A percentile compares a stretch with the other conserved stretches of the same genome.
Evolutionary conservation across 2,113 vertebrate species (phyloP).

Genomic region (Agapornis roseicollis): DNA sequence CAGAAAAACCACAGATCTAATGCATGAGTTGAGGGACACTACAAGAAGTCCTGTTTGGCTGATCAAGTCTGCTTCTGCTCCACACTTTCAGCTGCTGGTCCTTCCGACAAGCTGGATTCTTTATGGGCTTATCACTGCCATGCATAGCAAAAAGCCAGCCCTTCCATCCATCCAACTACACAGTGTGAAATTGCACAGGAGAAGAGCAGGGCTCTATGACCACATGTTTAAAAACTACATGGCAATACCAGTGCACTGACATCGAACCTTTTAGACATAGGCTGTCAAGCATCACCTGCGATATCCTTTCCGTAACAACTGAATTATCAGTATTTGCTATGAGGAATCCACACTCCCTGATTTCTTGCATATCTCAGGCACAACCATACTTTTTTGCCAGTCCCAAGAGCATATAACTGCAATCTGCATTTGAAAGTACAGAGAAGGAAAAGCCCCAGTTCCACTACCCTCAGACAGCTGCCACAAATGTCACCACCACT

Average conservation of each 20-base stretch:
- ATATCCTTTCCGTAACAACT: neutral
- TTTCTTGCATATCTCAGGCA: neutral
- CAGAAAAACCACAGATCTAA: neutral
- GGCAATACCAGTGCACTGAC: neutral
- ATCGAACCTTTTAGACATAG: neutral
- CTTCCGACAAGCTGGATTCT: conserved; percentile 4
- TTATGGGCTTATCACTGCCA: conserved; percentile 3
- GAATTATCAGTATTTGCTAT: neutral
- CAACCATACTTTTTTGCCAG: neutral
- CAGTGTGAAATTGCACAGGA: neutral
- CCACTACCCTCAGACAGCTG: neutral
- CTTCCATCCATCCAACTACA: conserved; percentile 5
- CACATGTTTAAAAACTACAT: neutral
- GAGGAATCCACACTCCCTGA: neutral
- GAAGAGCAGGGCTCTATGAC: neutral
- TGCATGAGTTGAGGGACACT: neutral
- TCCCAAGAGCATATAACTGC: neutral
- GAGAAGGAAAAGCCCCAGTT: neutral
- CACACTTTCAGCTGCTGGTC: neutral
- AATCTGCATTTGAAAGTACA: conserved; percentile 32
- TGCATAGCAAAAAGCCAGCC: neutral
- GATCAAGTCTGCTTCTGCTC: neutral
- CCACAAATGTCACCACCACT: neutral
- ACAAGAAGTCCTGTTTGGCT: neutral
- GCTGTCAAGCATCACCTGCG: neutral